Conservation (phyloP, 2,797 vertebrate species). For the Molossus molossus region DNA sequence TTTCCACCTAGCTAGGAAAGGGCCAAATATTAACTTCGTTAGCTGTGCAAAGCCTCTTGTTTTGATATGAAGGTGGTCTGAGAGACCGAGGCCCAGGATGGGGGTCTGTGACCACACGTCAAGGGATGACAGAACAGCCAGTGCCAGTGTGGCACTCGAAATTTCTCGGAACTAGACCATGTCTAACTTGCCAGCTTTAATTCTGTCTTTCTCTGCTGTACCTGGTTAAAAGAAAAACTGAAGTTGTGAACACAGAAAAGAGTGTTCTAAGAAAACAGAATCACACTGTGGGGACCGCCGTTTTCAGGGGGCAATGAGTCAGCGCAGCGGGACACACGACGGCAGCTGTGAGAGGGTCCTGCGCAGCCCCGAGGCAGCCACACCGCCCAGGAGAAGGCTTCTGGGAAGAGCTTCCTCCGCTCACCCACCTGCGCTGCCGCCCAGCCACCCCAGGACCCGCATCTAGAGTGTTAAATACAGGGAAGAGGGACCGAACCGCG, state of each 20-base stretch:
- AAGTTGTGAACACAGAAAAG: constrained; percentile 42
- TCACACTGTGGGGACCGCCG: not conserved
- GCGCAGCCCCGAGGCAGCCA: not conserved
- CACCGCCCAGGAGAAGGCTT: constrained; percentile 19
- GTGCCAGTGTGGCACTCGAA: not conserved
- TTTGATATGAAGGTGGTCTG: not conserved
- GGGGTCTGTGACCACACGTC: not conserved
- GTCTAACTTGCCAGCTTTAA: not conserved
- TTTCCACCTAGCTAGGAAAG: constrained; percentile 32
- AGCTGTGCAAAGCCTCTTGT: not conserved
- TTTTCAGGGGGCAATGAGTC: constrained; percentile 36
- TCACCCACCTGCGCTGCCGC: not conserved
- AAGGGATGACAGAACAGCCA: not conserved
- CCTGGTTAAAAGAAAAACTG: not conserved
- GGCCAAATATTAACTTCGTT: not conserved
- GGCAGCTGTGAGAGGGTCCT: not conserved
- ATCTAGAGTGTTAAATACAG: not conserved
- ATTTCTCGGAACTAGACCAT: not conserved
- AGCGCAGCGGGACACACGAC: not conserved
- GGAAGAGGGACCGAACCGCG: not conserved
- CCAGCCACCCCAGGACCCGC: not conserved
- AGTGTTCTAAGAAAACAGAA: constrained; percentile 69
- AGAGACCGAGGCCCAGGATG: not conserved
- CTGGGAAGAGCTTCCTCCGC: constrained; percentile 6
- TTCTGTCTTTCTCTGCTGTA: constrained; percentile 19